Evolutionary conservation across 1,140 invertebrate genomes (phyloP).

Genomic region (Dendrolimus kikuchii): DNA sequence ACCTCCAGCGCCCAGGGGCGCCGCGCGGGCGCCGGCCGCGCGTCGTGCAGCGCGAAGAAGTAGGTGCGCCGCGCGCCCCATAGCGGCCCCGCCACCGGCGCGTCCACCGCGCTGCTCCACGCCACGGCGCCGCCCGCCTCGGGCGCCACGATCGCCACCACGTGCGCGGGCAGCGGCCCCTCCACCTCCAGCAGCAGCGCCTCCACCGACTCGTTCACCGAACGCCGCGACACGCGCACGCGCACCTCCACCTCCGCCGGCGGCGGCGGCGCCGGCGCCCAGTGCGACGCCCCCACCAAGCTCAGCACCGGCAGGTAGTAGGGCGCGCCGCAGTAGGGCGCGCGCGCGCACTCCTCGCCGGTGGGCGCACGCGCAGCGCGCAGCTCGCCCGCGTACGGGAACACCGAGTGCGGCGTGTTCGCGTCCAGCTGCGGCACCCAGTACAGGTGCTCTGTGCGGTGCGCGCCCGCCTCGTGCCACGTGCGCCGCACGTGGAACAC

Average conservation of each 20-base stretch:
- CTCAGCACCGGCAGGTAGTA: slow-evolving; percentile 15
- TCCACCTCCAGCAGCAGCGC: background rate
- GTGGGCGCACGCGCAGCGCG: slow-evolving; percentile 3
- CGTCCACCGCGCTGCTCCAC: slow-evolving; percentile 12
- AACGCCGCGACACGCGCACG: background rate
- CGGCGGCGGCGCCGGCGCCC: slow-evolving; percentile 4
- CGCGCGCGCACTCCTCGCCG: background rate
- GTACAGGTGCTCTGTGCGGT: slow-evolving; percentile 67
- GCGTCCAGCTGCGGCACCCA: slow-evolving; percentile 85
- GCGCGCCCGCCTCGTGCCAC: slow-evolving; percentile 17
- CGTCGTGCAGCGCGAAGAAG: slow-evolving; percentile 39
- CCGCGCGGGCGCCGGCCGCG: slow-evolving; percentile 15
- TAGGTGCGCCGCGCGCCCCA: slow-evolving; percentile 34
- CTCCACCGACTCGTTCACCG: slow-evolving; percentile 5
- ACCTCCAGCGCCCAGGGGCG: slow-evolving; percentile 16
- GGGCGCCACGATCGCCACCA: slow-evolving; percentile 27
- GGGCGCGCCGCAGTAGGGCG: slow-evolving; percentile 6
- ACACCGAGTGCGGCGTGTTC: slow-evolving; percentile 78
- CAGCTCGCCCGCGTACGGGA: slow-evolving; percentile 74
- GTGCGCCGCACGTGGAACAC: slow-evolving; percentile 50
- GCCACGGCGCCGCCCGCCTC: slow-evolving; percentile 18
- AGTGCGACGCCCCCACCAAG: slow-evolving; percentile 1
- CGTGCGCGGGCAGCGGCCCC: slow-evolving; percentile 17
- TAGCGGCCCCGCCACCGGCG: slow-evolving; percentile 17
- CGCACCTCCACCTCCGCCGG: background rate